These are phyloP conservation scores for Anseranas semipalmata DNA, from an alignment of 2,113 vertebrate genomes.

Conservation along the genomic window DNA sequence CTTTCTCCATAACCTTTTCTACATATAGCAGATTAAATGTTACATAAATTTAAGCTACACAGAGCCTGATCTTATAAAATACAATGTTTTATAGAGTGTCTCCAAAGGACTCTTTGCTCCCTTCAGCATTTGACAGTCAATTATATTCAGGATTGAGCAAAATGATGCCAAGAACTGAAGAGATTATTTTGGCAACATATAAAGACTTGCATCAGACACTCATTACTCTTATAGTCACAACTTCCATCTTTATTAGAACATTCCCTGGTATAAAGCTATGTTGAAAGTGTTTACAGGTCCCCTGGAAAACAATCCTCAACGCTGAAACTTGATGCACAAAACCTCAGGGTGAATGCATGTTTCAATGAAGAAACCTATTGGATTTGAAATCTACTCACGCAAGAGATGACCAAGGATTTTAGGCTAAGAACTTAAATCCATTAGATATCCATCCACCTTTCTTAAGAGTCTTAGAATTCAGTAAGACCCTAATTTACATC, in stretches of 20 bases:
- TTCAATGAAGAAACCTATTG: neutral
- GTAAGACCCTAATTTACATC: neutral
- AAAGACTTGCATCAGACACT: neutral
- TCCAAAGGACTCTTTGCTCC: neutral
- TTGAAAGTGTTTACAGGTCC: neutral
- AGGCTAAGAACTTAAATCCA: neutral
- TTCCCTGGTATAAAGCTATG: neutral
- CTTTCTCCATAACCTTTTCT: neutral
- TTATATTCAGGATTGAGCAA: neutral
- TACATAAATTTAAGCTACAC: neutral
- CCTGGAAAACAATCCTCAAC: neutral
- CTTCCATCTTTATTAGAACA: neutral
- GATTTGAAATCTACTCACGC: neutral
- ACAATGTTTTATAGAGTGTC: accelerated
- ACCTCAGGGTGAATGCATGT: neutral
- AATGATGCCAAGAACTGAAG: neutral
- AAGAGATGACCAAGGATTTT: neutral
- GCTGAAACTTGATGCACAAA: neutral
- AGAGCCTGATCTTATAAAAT: neutral
- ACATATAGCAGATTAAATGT: accelerated
- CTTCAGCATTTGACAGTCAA: neutral
- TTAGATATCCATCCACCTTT: neutral
- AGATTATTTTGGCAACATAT: neutral
- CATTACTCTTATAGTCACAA: neutral
- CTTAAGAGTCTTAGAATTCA: neutral